These are phyloP conservation scores for Cordilura impudica DNA, from an alignment of 2,888 invertebrate genomes.

Conservation along the genomic window DNA sequence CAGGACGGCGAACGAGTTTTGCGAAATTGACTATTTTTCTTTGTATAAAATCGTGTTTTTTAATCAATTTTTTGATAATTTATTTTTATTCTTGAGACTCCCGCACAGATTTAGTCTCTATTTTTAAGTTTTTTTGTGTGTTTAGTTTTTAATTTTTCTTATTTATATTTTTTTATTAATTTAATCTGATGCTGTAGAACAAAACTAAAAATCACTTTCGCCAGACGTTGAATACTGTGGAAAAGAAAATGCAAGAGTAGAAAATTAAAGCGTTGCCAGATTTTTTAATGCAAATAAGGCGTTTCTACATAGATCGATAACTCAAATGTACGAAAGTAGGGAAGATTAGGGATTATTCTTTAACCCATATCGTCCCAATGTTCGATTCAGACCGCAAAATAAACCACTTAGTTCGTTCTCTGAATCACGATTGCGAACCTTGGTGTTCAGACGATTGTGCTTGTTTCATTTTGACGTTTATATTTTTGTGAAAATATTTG, in stretches of 20 bases:
- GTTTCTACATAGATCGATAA: constrained; percentile 44
- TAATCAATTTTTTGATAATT: background rate
- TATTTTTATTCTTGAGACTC: background rate
- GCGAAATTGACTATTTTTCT: constrained; percentile 23
- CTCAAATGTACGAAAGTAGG: too few relatives aligned
- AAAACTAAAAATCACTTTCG: constrained; percentile 66
- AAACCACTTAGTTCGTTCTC: too few relatives aligned
- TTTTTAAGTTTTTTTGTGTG: background rate
- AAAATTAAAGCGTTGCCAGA: constrained; percentile 34
- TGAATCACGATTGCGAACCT: too few relatives aligned
- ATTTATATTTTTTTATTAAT: constrained; percentile 17
- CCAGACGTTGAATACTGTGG: constrained; percentile 52
- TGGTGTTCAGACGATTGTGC: too few relatives aligned
- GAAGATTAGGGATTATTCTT: too few relatives aligned
- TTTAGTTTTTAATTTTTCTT: background rate
- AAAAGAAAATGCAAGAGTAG: constrained; percentile 47
- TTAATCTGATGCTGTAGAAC: constrained; percentile 66
- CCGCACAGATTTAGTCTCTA: background rate
- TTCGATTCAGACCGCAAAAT: too few relatives aligned
- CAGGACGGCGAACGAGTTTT: constrained; percentile 56
- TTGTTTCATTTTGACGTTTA: too few relatives aligned
- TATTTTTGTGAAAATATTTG: too few relatives aligned
- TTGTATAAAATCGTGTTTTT: background rate
- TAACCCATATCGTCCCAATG: too few relatives aligned
- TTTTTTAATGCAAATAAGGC: background rate